Evolutionary conservation across 2,113 vertebrate genomes (phyloP).

Genomic region (Sitta europaea): DNA sequence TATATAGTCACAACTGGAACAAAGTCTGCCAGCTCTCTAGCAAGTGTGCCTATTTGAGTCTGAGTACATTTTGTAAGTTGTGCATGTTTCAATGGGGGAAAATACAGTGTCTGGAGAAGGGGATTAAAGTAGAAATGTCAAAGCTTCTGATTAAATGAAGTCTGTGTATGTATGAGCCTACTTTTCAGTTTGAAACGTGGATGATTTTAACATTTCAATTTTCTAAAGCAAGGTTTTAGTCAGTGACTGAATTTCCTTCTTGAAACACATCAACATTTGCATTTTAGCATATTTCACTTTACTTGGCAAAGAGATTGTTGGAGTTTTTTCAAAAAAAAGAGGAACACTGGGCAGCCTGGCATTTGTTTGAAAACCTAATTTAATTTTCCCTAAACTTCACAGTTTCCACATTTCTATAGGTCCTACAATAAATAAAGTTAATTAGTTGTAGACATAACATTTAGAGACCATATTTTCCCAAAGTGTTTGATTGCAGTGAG

Average conservation of each 20-base stretch:
- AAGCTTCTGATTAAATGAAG: not conserved
- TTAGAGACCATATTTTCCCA: not conserved
- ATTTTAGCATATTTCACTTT: slow-evolving; percentile 27
- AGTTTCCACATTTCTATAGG: slow-evolving; percentile 19
- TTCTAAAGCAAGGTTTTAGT: not conserved
- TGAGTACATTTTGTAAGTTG: not conserved
- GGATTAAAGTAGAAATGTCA: not conserved
- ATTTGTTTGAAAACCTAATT: slow-evolving; percentile 25
- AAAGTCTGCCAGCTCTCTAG: not conserved
- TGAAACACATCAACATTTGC: slow-evolving; percentile 11
- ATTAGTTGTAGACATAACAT: slow-evolving; percentile 40
- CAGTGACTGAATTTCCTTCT: not conserved
- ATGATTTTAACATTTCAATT: not conserved
- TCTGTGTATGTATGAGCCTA: not conserved
- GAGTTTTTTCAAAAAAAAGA: not conserved
- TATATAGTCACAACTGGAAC: not conserved
- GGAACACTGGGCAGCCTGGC: not conserved
- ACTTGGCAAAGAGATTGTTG: not conserved
- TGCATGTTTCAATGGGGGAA: not conserved
- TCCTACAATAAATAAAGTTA: slow-evolving; percentile 23
- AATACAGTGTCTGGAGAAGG: not conserved
- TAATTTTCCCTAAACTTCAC: slow-evolving; percentile 14
- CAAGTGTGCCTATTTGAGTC: not conserved
- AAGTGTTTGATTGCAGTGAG: slow-evolving; percentile 4
- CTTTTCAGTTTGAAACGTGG: not conserved